Base-by-base conservation (phyloP, 2,113 vertebrate species). In the Cranoglanis bouderius region DNA sequence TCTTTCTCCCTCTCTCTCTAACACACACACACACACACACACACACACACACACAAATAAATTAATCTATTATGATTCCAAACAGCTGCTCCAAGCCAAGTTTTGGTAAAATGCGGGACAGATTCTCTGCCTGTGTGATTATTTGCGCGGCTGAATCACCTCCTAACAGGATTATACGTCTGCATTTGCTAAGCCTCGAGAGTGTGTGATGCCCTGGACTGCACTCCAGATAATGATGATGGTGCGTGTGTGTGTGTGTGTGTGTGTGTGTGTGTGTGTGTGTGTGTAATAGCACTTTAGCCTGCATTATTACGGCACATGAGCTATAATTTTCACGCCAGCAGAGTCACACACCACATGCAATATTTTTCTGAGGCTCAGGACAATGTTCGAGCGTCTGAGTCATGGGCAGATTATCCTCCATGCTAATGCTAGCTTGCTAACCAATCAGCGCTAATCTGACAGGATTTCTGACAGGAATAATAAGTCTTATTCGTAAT, bases 61-160 rank as follows among this genome's bases (percentile, higher is more conserved):
- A 80, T 51, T 18, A 85, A 72, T 53, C 61, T 40, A 67, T 32
- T 35, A 8, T 29, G 32, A 78, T 90, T 75, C 83, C 75, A 55
- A 78, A 82, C 77, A 81, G 59, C 63, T 86, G 77, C 53, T 72
- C 65, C 35, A 40, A 63, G 9, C 61, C 75, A 21, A 32, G 63
- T 85, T 82, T 88, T 86, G 59, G 82, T 80, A 78, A 90, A 90
- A 32, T 81, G 67, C 59, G 82, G 65, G 46, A 35, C 86, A 70
- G 89, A 87, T 59, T 70, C 61, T 72, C 40, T 6, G 81, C 46
- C 70, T 7, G 43, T 13, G n/a, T 63, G 70, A 65, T 61, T 53
- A 70, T 83, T 80, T 21, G 18, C 46, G 61, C 29, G 29, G 55
- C 40, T 81, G 74, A 57, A 59, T 87, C 70, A 35, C 74, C 74